phyloP scores from a whole-genome alignment of 2,888 invertebrate genomes.

The Tetragnatha montana region DNA sequence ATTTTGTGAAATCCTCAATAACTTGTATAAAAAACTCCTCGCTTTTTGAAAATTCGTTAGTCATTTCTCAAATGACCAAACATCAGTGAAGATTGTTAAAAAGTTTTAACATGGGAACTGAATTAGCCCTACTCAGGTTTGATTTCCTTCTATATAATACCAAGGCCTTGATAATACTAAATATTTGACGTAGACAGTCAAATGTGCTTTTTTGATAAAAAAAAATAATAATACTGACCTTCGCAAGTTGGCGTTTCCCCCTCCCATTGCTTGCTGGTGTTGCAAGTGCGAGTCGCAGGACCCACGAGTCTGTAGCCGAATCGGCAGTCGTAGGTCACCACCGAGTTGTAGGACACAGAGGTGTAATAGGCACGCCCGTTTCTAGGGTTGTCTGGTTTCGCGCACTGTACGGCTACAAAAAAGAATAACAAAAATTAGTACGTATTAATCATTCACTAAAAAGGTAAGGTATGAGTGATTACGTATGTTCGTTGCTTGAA shows the following conservation, averaged over 20 bases:
- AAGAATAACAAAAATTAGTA: neutral
- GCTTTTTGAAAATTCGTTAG: too few species aligned
- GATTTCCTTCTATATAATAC: too few species aligned
- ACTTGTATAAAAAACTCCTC: too few species aligned
- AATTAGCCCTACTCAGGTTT: too few species aligned
- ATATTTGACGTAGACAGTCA: too few species aligned
- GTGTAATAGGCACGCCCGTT: constrained; percentile 95
- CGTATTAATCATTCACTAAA: neutral
- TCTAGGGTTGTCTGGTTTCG: constrained; percentile 91
- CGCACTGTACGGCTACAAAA: constrained; percentile 91
- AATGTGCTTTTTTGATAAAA: too few species aligned
- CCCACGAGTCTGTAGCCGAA: constrained; percentile 94
- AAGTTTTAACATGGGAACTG: too few species aligned
- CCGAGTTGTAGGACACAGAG: constrained; percentile 94
- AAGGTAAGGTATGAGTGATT: neutral
- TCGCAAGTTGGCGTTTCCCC: constrained; percentile 93
- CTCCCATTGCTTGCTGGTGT: constrained; percentile 95
- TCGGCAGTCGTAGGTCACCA: constrained; percentile 96
- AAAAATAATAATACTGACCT: constrained; percentile 84
- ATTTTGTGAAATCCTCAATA: too few species aligned
- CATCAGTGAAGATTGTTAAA: too few species aligned
- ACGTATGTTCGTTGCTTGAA: neutral
- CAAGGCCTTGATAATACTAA: too few species aligned
- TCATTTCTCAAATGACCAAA: too few species aligned
- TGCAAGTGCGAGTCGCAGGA: constrained; percentile 91